Evolutionary conservation across 2,797 vertebrate species (phyloP).

Genomic region (Vespertilio murinus): DNA sequence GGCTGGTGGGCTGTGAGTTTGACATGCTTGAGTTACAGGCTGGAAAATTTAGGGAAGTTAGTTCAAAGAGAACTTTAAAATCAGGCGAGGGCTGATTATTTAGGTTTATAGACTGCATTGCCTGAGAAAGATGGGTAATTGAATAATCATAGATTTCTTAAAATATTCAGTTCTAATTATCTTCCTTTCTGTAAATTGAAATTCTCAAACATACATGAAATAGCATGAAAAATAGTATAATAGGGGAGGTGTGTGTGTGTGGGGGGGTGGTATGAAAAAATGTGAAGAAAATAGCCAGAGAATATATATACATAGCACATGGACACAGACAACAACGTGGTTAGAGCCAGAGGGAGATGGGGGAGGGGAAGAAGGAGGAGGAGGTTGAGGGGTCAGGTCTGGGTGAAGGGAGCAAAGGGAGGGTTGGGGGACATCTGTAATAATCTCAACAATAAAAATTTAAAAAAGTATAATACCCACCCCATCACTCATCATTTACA

Average conservation of each 20-base stretch:
- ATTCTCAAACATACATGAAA: background rate
- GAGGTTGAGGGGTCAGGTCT: background rate
- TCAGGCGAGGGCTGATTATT: background rate
- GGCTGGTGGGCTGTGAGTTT: too few species aligned
- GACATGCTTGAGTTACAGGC: too few species aligned
- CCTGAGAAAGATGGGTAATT: background rate
- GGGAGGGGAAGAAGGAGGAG: accelerated
- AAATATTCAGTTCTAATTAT: background rate
- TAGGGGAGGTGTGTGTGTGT: background rate
- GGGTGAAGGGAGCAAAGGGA: background rate
- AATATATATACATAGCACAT: background rate
- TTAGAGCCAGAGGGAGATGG: background rate
- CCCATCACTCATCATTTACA: background rate
- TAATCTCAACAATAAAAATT: background rate
- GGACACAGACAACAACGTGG: background rate
- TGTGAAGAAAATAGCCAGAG: background rate
- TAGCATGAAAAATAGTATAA: background rate
- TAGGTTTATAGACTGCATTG: background rate
- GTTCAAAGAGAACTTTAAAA: background rate
- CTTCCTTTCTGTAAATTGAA: background rate
- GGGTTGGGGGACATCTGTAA: background rate
- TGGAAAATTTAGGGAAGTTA: background rate
- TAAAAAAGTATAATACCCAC: background rate
- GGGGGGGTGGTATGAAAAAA: background rate
- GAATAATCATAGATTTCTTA: background rate